Base-by-base conservation (phyloP, 2,888 invertebrate genomes). In the Drosophila aldrichi region DNA sequence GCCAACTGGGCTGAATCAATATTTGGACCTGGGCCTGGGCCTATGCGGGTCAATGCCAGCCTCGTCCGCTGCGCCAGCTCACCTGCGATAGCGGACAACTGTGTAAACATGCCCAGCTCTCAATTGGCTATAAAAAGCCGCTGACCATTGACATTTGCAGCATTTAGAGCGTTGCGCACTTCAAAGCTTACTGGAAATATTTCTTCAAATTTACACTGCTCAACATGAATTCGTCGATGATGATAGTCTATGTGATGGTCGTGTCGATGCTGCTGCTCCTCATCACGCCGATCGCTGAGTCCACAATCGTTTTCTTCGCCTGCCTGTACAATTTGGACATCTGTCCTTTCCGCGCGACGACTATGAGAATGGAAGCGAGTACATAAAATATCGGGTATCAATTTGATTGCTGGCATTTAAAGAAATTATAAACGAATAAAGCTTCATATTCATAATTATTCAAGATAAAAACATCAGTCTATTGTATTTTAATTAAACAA, bases 11-110 rank as follows among this genome's bases (percentile, higher is more conserved):
- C 12, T 54, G 32, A 9, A 25, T 46, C 38, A 63, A 75, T 79
- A 69, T 69, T 63, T 62, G 16, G 32, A 3, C 16, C 22, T 38
- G 16, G 32, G 3, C 16, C 22, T 38, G 18, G n/a, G 22, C 41
- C 25, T 61, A 78, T 70, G 44, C 65, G 55, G 87, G 87, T 89
- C 87, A 86, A 83, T 70, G 65, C 57, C 77, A 70, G 38, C 29
- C 14, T 8, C 34, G 14, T 3, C 34, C 43, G 40, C 38, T 56
- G 14, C 25, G 58, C 59, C 81, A 70, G 38, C 29, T 25, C 9
- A 55, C 54, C 54, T 54, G 52, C 36, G 16, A 16, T 4, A 46
- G 41, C 41, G 38, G 32, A 25, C 75, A 76, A 25, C 59, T 72
- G 78, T 56, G 61, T 20, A 82, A 82, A 81, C 54, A 81, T 9